Percentiles rank a stretch among this genome's conserved stretches.
Evolutionary conservation across 2,888 invertebrate genomes (phyloP).

Genomic region (Thecocarcelia acutangulata): DNA sequence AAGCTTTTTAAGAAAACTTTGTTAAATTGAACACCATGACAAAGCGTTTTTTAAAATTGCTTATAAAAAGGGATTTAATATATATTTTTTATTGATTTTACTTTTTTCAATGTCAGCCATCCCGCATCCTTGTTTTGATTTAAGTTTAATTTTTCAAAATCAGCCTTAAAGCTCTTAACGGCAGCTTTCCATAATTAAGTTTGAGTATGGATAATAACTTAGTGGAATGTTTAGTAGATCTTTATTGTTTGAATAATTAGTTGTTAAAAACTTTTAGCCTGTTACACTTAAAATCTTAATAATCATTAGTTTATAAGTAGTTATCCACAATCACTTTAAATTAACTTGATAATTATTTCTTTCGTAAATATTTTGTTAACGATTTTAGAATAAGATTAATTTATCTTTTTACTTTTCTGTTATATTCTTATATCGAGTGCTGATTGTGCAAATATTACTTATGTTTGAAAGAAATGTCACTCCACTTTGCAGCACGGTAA

Average conservation of each 20-base stretch:
- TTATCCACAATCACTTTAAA: not conserved
- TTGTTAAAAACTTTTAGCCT: conserved; percentile 30
- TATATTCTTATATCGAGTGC: too few relatives aligned
- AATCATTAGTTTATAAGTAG: conserved; percentile 12
- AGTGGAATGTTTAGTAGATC: conserved; percentile 53
- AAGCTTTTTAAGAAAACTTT: conserved; percentile 26
- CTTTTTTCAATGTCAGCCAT: conserved; percentile 75
- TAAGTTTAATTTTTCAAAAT: conserved; percentile 20
- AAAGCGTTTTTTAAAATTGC: not conserved
- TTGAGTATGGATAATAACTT: conserved; percentile 14
- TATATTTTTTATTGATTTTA: not conserved
- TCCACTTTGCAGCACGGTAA: too few relatives aligned
- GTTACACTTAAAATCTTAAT: not conserved
- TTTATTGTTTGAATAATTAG: conserved; percentile 24
- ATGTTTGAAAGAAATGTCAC: too few relatives aligned
- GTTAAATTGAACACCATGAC: not conserved
- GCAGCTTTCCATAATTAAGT: conserved; percentile 44
- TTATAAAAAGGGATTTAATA: conserved; percentile 17
- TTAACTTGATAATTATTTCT: not conserved
- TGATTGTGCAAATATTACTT: too few relatives aligned
- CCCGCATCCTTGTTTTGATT: conserved; percentile 77
- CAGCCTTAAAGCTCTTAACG: conserved; percentile 51
- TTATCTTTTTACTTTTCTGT: not conserved
- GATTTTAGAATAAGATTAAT: not conserved
- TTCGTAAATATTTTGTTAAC: not conserved